phyloP scores from a whole-genome alignment of 2,797 vertebrate genomes.

The Acanthopagrus latus region DNA sequence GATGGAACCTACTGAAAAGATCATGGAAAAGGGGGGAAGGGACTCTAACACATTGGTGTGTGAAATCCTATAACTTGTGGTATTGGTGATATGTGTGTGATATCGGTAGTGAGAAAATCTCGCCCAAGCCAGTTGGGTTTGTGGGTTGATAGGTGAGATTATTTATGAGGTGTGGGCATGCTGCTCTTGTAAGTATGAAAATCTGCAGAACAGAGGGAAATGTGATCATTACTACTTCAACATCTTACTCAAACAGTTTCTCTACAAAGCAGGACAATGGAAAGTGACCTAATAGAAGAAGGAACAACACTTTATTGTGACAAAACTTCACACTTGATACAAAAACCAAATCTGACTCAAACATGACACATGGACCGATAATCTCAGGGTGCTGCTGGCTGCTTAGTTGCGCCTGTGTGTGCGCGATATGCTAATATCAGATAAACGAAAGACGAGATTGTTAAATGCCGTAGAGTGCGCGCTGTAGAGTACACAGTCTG shows the following conservation, averaged over 20 bases:
- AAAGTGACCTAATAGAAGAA: background rate
- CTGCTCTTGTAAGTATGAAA: no score
- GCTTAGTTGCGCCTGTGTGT: conserved; percentile 20
- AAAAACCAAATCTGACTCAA: conserved; percentile 44
- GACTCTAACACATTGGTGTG: background rate
- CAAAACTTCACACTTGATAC: conserved; percentile 56
- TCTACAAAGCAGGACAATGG: background rate
- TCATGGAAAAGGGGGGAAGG: no score
- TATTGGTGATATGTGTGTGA: background rate
- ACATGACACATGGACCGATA: conserved; percentile 33
- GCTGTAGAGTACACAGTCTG: conserved; percentile 26
- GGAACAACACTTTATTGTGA: conserved; percentile 71
- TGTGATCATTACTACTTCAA: background rate
- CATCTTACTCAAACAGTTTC: background rate
- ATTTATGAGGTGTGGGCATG: background rate
- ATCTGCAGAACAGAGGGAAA: background rate
- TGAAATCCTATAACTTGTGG: background rate
- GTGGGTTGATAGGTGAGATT: background rate
- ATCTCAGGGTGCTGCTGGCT: conserved; percentile 22
- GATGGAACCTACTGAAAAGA: background rate
- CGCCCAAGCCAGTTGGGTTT: background rate
- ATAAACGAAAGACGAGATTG: conserved; percentile 12
- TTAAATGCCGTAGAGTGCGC: background rate
- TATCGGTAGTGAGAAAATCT: background rate
- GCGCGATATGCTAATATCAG: conserved; percentile 16